Evolutionary conservation across 2,888 invertebrate genomes (phyloP), one percentile per base, ranked within the genome.

Genomic region (Apotomis betuletana): DNA sequence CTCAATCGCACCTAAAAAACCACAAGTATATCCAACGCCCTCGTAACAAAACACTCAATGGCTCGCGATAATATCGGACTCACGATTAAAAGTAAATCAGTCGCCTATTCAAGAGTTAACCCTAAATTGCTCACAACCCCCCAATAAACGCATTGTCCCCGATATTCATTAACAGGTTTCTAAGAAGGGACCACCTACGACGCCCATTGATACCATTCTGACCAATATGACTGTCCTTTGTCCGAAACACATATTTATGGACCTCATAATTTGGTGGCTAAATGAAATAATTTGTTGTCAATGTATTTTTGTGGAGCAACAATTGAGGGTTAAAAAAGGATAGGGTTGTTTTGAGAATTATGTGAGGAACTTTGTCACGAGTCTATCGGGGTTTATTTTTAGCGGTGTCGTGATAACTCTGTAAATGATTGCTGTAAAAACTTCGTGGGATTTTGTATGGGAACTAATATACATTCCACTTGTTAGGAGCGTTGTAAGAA

Each of bases 11-110:
- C 49, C 76, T 78, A 76, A 80, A 82, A 79, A 80, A 81, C 84
- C 81, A 81, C 84, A 81, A 80, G 79, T 82, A 83, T 81, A 70
- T 64, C 58, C 69, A 68, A 75, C 79, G 75, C 78, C 79, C 76
- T 78, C 82, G 90, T 90, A 91, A 91, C 90, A 87, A 86, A 90
- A 89, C 87, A 86, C 89, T 86, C 83, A 82, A 85, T 83, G 81
- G 82, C 73, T 75, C 81, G 79, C 83, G 92, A 92, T 92, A 88
- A 83, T 86, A 92, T 91, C 92, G 77, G 78, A 75, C 80, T 83
- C 89, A 89, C 90, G 89, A 89, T 89, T 90, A 87, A 86, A 87
- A 89, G 87, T 91, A 90, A 91, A 91, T 91, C 91, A 90, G 87
- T 81, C 80, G 81, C 75, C 83, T 85, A 87, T 89, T 86, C 87